phyloP scores from a whole-genome alignment of 1,140 invertebrate genomes.

The Lordiphosa mommai region DNA sequence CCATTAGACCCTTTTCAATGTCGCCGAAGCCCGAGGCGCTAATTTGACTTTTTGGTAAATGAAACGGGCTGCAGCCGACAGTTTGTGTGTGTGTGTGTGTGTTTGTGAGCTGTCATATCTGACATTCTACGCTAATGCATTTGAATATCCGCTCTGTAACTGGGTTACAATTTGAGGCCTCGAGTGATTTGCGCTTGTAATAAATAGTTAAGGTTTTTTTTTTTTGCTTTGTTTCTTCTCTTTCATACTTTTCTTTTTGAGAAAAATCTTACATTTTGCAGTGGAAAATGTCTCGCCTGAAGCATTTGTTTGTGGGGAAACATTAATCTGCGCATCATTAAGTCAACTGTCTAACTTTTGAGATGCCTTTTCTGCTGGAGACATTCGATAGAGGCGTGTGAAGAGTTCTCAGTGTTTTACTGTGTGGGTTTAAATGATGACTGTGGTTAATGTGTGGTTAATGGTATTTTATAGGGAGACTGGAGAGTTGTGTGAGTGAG shows the following conservation, averaged over 20 bases:
- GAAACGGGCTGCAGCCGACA: conserved; percentile 43
- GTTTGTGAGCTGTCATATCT: conserved; percentile 56
- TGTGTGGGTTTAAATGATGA: conserved; percentile 41
- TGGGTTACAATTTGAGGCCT: conserved; percentile 28
- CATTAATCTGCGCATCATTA: conserved; percentile 73
- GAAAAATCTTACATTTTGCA: conserved; percentile 32
- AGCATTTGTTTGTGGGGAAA: conserved; percentile 33
- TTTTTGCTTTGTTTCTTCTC: conserved; percentile 25
- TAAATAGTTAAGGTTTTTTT: conserved; percentile 69
- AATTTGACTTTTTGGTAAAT: conserved; percentile 57
- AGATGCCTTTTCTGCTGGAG: conserved; percentile 4
- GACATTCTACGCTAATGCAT: conserved; percentile 68
- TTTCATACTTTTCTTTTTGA: conserved; percentile 9
- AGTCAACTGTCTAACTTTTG: conserved; percentile 26
- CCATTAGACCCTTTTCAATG: conserved; percentile 73
- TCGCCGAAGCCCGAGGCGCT: conserved; percentile 50
- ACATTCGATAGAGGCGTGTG: conserved; percentile 47
- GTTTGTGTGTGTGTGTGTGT: conserved; percentile 16
- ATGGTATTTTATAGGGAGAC: conserved; percentile 24
- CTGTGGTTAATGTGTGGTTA: conserved; percentile 32
- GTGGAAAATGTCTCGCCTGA: conserved; percentile 36
- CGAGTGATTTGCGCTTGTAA: conserved; percentile 51
- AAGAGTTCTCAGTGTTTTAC: conserved; percentile 18
- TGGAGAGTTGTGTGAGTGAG: background rate
- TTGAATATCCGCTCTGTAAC: conserved; percentile 55